Evolutionary conservation across 64 coral and sea anemone species (phyloP), one percentile per base, ranked within the genome.

Genomic region (Acropora tenuis): DNA sequence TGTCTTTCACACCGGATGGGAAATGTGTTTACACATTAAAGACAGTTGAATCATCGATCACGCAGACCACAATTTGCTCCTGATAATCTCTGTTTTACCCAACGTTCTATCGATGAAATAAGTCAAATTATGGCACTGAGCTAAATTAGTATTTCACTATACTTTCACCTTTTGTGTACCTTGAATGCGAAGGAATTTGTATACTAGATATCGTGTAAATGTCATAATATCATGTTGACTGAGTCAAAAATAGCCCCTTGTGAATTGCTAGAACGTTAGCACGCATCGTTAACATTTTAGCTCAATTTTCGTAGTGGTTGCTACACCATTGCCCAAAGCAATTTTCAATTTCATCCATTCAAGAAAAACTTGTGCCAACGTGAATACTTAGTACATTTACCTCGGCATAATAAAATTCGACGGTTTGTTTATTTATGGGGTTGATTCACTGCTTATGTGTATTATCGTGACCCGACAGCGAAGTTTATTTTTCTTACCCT

Each of bases 111-210:
- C 65, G 16, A 6, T 43, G 11, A 59, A 4, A 13, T 61, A 6
- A 85, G 46, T 7, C 82, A 71, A 48, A 66, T 69, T 71, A 71
- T 20, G 66, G 16, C 18, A 30, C 5, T 47, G 45, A 85, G 47
- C 72, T 20, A 40, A 41, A 18, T 18, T 6, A 3, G 7, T 71
- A 8, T 48, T 71, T 85, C 46, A 48, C 63, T 15, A 7, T 9
- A 42, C 6, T 85, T 83, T 71, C 8, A 4, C 46, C 42, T 47
- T 85, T 47, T 71, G 68, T 47, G 11, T 63, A 15, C 60, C 15
- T 3, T 47, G 46, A 48, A 69, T 85, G 63, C 72, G 82, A 49
- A 71, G 82, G 82, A 85, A 85, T 85, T 58, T 63, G 65, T 13
- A 30, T 20, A 44, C 72, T 71, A 85, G 3, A 48, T 67, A 40